Percentiles rank a stretch among this genome's conserved stretches.
phyloP scores from a whole-genome alignment of 2,888 invertebrate species.

The Drosophila mayaguana region DNA sequence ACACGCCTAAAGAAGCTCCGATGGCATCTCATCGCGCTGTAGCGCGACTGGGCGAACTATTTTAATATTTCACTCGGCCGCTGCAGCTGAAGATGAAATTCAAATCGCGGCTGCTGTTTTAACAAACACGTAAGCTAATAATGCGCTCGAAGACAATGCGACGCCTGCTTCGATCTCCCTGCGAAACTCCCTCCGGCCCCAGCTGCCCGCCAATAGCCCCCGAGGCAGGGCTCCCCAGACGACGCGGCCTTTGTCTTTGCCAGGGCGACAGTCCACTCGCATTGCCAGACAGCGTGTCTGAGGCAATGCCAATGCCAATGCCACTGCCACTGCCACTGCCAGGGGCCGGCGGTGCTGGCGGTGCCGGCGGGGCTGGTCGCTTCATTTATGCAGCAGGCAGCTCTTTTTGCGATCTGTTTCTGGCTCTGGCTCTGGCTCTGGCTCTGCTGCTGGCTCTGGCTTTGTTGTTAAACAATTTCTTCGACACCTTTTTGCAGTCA shows the following conservation, averaged over 20 bases:
- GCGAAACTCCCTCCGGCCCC: neutral
- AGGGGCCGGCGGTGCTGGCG: no score
- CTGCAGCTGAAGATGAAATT: slow-evolving; percentile 54
- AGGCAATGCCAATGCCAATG: slow-evolving; percentile 32
- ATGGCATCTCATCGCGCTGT: slow-evolving; percentile 32
- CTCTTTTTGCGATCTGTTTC: slow-evolving; percentile 30
- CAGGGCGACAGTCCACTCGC: slow-evolving; percentile 55
- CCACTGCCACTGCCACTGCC: neutral
- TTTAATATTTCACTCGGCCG: slow-evolving; percentile 66
- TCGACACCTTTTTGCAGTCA: slow-evolving; percentile 74
- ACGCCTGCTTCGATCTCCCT: slow-evolving; percentile 43
- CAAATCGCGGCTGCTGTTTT: slow-evolving; percentile 64
- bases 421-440: slow-evolving; percentile 5
- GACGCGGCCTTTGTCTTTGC: slow-evolving; percentile 55
- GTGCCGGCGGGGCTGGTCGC: slow-evolving; percentile 65
- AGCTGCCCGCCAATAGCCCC: slow-evolving; percentile 5
- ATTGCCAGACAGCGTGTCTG: slow-evolving; percentile 74
- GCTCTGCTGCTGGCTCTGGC: slow-evolving; percentile 12
- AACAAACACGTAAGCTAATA: slow-evolving; percentile 77
- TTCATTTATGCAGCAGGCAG: slow-evolving; percentile 81
- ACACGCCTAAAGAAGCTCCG: slow-evolving; percentile 22
- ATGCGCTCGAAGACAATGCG: slow-evolving; percentile 73
- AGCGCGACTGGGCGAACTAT: slow-evolving; percentile 50
- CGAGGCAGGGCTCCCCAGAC: slow-evolving; percentile 61
- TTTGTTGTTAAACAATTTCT: slow-evolving; percentile 75